Conservation (phyloP, 1,140 invertebrate genomes). For the Drosophila aff. region DNA sequence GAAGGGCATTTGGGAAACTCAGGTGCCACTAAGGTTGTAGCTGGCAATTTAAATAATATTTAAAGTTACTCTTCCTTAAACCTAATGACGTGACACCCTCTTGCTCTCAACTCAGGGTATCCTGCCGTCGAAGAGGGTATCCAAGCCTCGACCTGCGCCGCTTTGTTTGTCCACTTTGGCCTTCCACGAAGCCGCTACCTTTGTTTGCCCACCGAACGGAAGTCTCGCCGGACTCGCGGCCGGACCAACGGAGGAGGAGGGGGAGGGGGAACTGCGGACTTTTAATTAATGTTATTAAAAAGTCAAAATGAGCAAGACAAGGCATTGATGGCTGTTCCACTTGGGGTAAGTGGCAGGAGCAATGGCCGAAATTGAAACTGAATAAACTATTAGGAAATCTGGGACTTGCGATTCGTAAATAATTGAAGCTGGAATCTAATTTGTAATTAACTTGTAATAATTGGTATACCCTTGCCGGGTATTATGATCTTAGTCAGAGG, state of each 20-base stretch:
- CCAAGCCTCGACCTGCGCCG: neutral
- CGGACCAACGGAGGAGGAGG: neutral
- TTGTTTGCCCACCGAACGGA: conserved; percentile 47
- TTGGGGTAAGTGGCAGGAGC: neutral
- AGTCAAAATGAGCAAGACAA: conserved; percentile 57
- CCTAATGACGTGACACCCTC: no score
- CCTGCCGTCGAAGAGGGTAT: neutral
- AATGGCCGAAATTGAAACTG: neutral
- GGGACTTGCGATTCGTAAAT: neutral
- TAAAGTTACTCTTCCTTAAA: neutral
- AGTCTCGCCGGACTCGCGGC: neutral
- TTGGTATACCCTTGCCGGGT: neutral
- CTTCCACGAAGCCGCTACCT: conserved; percentile 44
- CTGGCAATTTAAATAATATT: neutral
- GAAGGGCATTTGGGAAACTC: neutral
- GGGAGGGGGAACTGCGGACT: conserved; percentile 26
- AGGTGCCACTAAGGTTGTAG: neutral
- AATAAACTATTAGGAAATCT: conserved; percentile 6
- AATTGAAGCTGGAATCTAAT: no score
- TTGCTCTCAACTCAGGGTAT: neutral
- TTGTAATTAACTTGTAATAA: neutral
- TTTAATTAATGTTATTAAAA: conserved; percentile 69
- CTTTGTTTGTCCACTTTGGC: conserved; percentile 22
- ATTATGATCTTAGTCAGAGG: neutral
- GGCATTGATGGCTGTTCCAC: conserved; percentile 7